Percentiles rank a stretch among this genome's conserved stretches.
Evolutionary conservation across 2,888 invertebrate species (phyloP).

Genomic region (Machimus rusticus): DNA sequence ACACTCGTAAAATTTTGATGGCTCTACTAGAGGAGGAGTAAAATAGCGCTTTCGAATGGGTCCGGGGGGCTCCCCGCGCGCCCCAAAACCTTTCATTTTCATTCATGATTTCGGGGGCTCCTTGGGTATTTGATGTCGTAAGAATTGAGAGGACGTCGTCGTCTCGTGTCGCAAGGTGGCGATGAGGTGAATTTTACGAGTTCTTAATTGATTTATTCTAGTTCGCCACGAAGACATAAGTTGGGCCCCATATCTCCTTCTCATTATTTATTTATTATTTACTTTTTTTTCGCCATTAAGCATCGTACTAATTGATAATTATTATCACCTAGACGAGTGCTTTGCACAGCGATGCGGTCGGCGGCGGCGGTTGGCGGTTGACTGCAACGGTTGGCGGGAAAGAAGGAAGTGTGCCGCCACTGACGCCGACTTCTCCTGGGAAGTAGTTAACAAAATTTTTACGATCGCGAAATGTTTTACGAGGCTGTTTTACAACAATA

Average conservation of each 20-base stretch:
- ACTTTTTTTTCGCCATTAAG: background rate
- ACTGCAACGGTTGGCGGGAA: background rate
- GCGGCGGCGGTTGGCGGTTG: background rate
- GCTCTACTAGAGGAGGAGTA: constrained; percentile 30
- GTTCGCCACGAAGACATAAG: background rate
- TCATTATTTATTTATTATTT: background rate
- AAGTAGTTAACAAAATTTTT: constrained; percentile 30
- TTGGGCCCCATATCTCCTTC: background rate
- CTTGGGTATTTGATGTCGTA: background rate
- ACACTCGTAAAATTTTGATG: constrained; percentile 42
- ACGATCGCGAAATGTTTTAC: constrained; percentile 32
- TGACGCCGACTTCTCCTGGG: background rate
- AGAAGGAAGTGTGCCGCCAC: background rate
- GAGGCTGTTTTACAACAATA: background rate
- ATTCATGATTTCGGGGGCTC: constrained; percentile 14
- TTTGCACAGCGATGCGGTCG: background rate
- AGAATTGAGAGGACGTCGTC: background rate
- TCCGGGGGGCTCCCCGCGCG: background rate
- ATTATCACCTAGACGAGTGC: constrained; percentile 3
- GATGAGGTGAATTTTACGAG: constrained; percentile 18
- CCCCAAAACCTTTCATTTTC: background rate
- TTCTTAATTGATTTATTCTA: constrained; percentile 42
- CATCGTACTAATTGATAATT: constrained; percentile 17
- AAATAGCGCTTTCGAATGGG: background rate
- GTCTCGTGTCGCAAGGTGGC: constrained; percentile 6